A percentile compares a stretch with the other conserved stretches of the same genome.
Conservation (phyloP, 2,797 vertebrate genomes). For the Pangasius krempfi region DNA sequence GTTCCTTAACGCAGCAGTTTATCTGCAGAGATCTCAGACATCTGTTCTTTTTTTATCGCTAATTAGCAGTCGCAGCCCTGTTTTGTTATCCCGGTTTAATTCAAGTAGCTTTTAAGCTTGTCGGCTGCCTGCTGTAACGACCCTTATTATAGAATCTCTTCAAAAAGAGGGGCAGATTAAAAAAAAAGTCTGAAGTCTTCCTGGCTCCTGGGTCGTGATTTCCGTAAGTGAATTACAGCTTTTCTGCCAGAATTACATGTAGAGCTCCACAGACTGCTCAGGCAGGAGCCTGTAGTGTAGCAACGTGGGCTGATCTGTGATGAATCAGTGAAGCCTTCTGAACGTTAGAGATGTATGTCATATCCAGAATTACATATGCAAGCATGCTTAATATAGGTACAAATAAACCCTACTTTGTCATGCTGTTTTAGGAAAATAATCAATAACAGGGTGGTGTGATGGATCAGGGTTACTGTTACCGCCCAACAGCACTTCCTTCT, state of each 20-base stretch:
- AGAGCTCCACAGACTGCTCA: background rate
- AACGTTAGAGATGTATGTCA: background rate
- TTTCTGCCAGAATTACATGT: background rate
- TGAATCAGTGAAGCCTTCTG: background rate
- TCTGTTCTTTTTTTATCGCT: slow-evolving; percentile 1
- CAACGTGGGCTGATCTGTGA: background rate
- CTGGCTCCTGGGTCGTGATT: background rate
- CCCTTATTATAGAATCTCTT: slow-evolving; percentile 23
- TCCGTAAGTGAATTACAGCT: background rate
- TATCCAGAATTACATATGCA: background rate
- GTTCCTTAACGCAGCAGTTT: background rate
- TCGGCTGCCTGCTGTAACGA: slow-evolving; percentile 23
- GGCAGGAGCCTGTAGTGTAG: background rate
- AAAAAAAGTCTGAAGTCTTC: background rate
- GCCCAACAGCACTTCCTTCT: background rate
- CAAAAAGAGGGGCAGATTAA: slow-evolving; percentile 4
- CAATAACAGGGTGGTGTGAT: background rate
- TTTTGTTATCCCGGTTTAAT: slow-evolving; percentile 23
- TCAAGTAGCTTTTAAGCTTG: background rate
- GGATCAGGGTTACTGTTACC: background rate
- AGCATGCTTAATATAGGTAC: slow-evolving; percentile 4
- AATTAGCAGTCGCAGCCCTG: slow-evolving; percentile 13
- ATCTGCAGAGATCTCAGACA: slow-evolving; percentile 17
- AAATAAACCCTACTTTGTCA: background rate
- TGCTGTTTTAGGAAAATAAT: background rate